A percentile compares a stretch with the other conserved stretches of the same genome.
phyloP scores from a whole-genome alignment of 2,113 vertebrate genomes.

The Dasyornis broadbenti region DNA sequence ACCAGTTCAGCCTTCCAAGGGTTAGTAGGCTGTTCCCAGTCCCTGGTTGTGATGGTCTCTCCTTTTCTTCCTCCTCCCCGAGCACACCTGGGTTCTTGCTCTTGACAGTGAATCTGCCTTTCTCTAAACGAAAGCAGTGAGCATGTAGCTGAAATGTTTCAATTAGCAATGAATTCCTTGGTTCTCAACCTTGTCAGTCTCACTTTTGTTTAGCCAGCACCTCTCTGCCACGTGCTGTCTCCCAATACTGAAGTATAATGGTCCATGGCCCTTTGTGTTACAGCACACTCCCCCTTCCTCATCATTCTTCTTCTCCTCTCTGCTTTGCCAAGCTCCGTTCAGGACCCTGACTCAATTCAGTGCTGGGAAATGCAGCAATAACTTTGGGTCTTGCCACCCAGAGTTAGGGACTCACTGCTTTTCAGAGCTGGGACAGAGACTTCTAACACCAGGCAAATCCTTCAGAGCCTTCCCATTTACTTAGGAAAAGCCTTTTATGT shows the following conservation, averaged over 20 bases:
- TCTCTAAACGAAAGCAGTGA: neutral
- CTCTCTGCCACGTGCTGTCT: neutral
- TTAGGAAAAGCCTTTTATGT: neutral
- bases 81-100: neutral
- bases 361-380: fast-evolving
- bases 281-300: neutral
- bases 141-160: neutral
- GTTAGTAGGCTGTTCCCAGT: neutral
- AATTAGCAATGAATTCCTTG: fast-evolving
- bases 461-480: neutral
- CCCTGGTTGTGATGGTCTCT: neutral
- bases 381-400: neutral
- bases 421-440: neutral
- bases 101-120: neutral
- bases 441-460: neutral
- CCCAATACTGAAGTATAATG: neutral
- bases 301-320: neutral
- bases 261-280: neutral
- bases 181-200: neutral
- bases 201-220: neutral
- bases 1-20: neutral
- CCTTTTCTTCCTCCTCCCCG: neutral
- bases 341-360: neutral
- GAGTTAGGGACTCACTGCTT: neutral
- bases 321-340: neutral